phyloP scores from a whole-genome alignment of 2,113 vertebrate genomes.

The Amphiprion percula region DNA sequence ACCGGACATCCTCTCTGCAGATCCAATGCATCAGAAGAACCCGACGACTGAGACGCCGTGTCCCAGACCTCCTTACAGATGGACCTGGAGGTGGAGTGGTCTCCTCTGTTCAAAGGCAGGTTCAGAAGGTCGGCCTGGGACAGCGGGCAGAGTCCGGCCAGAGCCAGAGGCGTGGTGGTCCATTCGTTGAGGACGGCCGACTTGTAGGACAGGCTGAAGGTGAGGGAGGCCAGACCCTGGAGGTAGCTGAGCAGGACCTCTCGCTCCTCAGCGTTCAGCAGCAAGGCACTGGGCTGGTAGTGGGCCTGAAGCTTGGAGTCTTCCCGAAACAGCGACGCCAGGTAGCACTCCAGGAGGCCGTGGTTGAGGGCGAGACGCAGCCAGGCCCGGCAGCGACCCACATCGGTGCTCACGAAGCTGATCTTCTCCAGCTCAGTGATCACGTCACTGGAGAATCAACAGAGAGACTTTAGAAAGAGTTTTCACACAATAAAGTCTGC shows the following conservation, averaged over 20 bases:
- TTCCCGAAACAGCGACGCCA: constrained; percentile 90
- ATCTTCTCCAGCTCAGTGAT: constrained; percentile 91
- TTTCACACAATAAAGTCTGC: background rate
- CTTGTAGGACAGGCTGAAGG: constrained; percentile 95
- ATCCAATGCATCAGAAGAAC: constrained; percentile 84
- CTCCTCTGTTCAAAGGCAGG: constrained; percentile 44
- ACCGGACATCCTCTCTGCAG: constrained; percentile 71
- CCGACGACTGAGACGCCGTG: constrained; percentile 89
- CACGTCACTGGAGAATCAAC: constrained; percentile 85
- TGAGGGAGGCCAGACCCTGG: constrained; percentile 92
- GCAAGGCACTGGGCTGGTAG: constrained; percentile 90
- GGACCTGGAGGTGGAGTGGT: constrained; percentile 61
- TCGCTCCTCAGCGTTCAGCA: constrained; percentile 91
- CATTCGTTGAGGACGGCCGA: constrained; percentile 94
- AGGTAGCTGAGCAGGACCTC: constrained; percentile 95
- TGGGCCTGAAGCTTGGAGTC: constrained; percentile 84
- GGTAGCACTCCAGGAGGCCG: constrained; percentile 93
- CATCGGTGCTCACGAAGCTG: constrained; percentile 90
- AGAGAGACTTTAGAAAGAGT: background rate
- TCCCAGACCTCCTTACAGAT: constrained; percentile 87
- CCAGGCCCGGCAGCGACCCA: constrained; percentile 96
- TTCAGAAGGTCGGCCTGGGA: constrained; percentile 77
- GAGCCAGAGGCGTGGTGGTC: constrained; percentile 92
- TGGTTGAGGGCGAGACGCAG: constrained; percentile 94
- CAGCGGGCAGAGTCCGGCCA: constrained; percentile 89